phyloP scores from a whole-genome alignment of 1,140 invertebrate species.

The Saxidomus purpurata region DNA sequence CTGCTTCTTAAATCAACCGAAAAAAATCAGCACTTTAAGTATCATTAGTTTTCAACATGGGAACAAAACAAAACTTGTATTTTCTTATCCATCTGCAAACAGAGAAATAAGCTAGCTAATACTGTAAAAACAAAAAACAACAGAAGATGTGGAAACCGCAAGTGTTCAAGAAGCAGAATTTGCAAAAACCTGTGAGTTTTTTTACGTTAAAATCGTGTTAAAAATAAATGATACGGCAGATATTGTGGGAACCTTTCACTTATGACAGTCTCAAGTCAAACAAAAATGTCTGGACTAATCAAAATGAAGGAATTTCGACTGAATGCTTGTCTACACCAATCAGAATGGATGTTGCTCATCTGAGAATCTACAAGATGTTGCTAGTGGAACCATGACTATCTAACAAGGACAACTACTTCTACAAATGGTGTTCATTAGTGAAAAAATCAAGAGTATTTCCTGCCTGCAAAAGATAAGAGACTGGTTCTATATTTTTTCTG shows the following conservation, averaged over 20 bases:
- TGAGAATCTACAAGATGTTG: neutral
- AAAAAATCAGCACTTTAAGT: no score
- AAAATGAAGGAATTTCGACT: neutral
- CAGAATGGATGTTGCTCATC: neutral
- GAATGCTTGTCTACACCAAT: neutral
- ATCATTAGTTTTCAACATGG: neutral
- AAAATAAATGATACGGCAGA: neutral
- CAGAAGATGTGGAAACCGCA: neutral
- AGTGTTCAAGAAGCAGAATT: neutral
- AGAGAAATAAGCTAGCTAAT: no score
- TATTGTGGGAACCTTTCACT: neutral
- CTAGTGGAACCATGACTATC: neutral
- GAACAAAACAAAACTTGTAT: neutral
- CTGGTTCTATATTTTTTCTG: slow-evolving; percentile 28
- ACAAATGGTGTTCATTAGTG: slow-evolving; percentile 41
- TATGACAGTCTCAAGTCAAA: neutral
- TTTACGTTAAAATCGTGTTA: no score
- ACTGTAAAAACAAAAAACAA: neutral
- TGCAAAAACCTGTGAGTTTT: neutral
- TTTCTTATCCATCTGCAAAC: no score
- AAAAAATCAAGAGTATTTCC: slow-evolving; percentile 31
- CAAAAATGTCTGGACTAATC: neutral
- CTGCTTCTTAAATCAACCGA: no score
- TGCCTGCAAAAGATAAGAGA: slow-evolving; percentile 33
- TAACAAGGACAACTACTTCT: neutral